Conservation (phyloP, 2,797 vertebrate species). For the Parotocinclus haroldoi region DNA sequence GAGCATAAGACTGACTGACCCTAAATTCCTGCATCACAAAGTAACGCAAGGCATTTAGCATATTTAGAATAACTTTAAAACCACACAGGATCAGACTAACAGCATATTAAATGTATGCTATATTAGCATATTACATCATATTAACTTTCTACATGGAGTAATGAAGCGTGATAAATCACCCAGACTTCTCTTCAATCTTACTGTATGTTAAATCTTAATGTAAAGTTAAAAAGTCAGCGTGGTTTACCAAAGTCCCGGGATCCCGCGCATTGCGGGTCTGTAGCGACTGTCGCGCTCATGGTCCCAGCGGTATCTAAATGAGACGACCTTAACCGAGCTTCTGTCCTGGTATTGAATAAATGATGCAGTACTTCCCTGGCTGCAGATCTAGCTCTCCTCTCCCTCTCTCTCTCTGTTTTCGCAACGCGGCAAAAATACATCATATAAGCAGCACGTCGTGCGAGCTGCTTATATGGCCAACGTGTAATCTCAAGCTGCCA, state of each 20-base stretch:
- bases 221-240: conserved; percentile 35
- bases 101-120: too few relatives aligned
- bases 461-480: conserved; percentile 55
- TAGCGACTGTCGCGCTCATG: background rate
- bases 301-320: background rate
- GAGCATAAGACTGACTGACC: too few relatives aligned
- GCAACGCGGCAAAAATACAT: conserved; percentile 54
- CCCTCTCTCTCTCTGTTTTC: conserved; percentile 12
- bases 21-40: too few relatives aligned
- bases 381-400: conserved; percentile 3
- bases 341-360: background rate
- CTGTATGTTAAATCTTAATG: too few relatives aligned
- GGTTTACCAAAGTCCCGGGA: conserved; percentile 82
- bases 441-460: conserved; percentile 43
- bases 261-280: conserved; percentile 68
- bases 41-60: too few relatives aligned
- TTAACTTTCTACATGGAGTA: too few relatives aligned
- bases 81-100: too few relatives aligned
- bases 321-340: background rate
- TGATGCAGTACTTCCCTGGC: conserved; percentile 24
- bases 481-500: background rate
- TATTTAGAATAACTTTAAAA: too few relatives aligned
- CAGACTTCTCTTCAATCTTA: too few relatives aligned
- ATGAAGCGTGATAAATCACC: too few relatives aligned
- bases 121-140: too few relatives aligned